Base-by-base conservation (phyloP, 2,888 invertebrate species). In the Phania funesta region DNA sequence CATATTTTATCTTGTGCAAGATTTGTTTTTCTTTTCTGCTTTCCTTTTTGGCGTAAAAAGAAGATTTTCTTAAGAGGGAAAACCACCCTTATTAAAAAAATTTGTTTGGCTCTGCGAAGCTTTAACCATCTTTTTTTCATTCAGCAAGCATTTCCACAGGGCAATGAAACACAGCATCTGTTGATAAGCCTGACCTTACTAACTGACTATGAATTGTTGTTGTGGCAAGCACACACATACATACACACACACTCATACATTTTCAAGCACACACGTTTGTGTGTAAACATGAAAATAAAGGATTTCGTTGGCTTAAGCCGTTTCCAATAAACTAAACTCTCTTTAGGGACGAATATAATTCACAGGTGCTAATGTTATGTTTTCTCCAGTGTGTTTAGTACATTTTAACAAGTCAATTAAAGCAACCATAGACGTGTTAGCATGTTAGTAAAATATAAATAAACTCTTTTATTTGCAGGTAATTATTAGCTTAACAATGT, bases 161-260 rank as follows among this genome's bases (percentile, higher is more conserved):
- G 20, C 5, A 48, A 70, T 24, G 41, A 3, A 5, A 20, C 46
- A 65, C 77, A 77, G 81, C 81, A 81, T 81, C 81, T 73, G 64
- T 81, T 81, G 62, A 77, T 50, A 77, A 35, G 68, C 77, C 68
- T 81, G 81, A 81, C 77, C 81, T 81, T 62, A 35, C 54, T 68
- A 74, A 80, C 65, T 58, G 26, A 46, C 48, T 64, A 32, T 38
- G 38, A 44, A 67, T 77, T 81, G 54, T 77, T 73, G 18, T 35
- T 38, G 46, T 64, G 32, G 9, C n/a, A 9, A 26, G 16, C 38
- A 29, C 4, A 7, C 4, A 50, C 32, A 13, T 16, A 22, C 38
- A n/a, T 3, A 20, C 35, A 46, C 13, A 44, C 32, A 18, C 1
- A 38, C 13, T 9, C 18, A 29, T 38, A 24, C 13, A 16, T n/a